These are phyloP conservation scores for Podiceps cristatus DNA, from an alignment of 2,113 vertebrate genomes.

Conservation along the genomic window DNA sequence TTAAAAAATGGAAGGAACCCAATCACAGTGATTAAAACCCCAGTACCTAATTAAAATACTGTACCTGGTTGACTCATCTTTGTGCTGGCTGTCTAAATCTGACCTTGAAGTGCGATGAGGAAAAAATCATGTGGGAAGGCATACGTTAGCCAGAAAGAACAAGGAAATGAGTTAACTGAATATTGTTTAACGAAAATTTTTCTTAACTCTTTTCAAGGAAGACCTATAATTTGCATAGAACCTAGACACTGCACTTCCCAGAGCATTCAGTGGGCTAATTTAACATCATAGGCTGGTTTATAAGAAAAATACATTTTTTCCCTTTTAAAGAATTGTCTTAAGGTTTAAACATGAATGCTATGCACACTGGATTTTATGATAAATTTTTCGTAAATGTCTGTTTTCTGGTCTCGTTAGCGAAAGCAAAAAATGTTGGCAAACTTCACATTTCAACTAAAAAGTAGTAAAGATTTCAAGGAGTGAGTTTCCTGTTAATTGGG, in stretches of 20 bases:
- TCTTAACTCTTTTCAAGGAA: neutral
- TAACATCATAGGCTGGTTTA: neutral
- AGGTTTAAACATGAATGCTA: neutral
- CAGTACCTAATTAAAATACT: neutral
- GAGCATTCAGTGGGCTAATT: neutral
- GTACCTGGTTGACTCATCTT: slow-evolving; percentile 28
- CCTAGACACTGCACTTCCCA: neutral
- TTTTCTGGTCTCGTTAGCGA: neutral
- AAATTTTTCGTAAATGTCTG: neutral
- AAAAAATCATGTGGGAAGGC: neutral
- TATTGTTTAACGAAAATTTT: neutral
- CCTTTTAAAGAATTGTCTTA: neutral
- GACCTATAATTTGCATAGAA: neutral
- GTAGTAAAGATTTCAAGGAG: neutral
- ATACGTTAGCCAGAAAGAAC: neutral
- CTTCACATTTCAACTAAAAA: neutral
- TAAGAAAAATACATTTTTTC: neutral
- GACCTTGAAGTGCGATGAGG: slow-evolving; percentile 18
- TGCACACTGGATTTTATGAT: neutral
- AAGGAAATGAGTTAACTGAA: neutral
- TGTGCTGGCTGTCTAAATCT: slow-evolving; percentile 12
- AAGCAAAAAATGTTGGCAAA: neutral
- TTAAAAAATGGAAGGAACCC: slow-evolving; percentile 3
- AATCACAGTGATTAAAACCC: slow-evolving; percentile 26
- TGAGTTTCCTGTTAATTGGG: neutral